phyloP scores from a whole-genome alignment of 1,140 invertebrate species.

The Lepidurus couesii region DNA sequence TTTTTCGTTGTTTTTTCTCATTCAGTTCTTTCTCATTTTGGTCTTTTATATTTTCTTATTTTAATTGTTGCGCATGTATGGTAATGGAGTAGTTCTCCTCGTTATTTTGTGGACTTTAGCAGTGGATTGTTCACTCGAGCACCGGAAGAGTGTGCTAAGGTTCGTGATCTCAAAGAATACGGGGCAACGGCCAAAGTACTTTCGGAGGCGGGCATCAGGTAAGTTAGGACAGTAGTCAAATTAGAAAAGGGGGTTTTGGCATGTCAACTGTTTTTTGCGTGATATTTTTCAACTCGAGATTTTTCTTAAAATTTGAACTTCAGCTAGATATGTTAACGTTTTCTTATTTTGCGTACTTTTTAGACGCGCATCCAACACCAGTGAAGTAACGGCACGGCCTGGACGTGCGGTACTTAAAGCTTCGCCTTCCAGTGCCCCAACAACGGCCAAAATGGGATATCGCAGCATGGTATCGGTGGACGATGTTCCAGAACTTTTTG shows the following conservation, averaged over 20 bases:
- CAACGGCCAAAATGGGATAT: slow-evolving; percentile 69
- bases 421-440: slow-evolving; percentile 42
- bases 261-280: too few species aligned
- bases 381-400: background rate
- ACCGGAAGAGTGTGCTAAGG: slow-evolving; percentile 34
- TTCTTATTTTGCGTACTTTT: background rate
- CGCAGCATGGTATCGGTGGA: slow-evolving; percentile 88
- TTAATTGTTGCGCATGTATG: slow-evolving; percentile 25
- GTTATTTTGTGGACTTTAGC: slow-evolving; percentile 47
- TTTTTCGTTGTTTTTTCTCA: slow-evolving; percentile 24
- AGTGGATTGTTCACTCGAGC: slow-evolving; percentile 46
- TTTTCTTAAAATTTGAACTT: too few species aligned
- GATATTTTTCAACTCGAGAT: too few species aligned
- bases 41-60: slow-evolving; percentile 26
- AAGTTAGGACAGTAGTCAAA: background rate
- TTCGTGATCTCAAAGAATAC: slow-evolving; percentile 11
- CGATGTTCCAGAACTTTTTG: slow-evolving; percentile 89
- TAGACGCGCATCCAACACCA: background rate
- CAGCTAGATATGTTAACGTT: too few species aligned
- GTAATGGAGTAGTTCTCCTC: slow-evolving; percentile 36
- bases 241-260: too few species aligned
- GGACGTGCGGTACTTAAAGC: background rate
- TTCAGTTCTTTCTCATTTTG: slow-evolving; percentile 35
- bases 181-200: slow-evolving; percentile 4
- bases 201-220: background rate